Conservation (phyloP, 2,797 vertebrate species). For the Thamnophis elegans region DNA sequence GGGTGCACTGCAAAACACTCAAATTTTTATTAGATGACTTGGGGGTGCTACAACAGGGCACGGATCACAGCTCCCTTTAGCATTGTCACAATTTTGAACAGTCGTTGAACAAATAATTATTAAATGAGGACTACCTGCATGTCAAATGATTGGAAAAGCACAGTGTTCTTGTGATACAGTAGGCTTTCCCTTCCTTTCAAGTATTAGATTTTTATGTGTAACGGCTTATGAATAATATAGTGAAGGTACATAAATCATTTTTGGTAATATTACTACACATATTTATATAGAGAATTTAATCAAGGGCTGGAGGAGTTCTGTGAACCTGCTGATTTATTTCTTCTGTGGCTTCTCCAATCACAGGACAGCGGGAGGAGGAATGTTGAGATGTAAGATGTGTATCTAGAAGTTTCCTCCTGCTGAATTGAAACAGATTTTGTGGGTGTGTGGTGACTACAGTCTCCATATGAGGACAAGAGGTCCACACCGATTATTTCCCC, state of each 20-base stretch:
- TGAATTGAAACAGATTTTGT: background rate
- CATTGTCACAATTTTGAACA: background rate
- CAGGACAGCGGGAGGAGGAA: background rate
- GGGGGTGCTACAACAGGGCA: background rate
- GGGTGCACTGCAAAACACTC: background rate
- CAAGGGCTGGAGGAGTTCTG: background rate
- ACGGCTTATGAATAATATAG: too few species aligned
- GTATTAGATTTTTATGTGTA: background rate
- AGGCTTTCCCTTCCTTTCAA: background rate
- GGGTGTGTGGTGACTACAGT: background rate
- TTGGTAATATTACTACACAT: background rate
- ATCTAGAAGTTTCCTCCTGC: background rate
- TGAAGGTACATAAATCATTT: background rate
- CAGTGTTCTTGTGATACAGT: background rate
- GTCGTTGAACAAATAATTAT: background rate
- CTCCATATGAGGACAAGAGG: background rate
- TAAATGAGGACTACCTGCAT: background rate
- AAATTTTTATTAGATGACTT: background rate
- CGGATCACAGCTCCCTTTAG: background rate
- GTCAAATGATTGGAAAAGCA: background rate
- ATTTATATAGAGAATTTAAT: background rate
- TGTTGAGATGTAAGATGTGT: background rate
- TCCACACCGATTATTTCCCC: background rate
- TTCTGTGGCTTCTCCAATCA: background rate
- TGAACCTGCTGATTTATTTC: background rate